A percentile compares a stretch with the other conserved stretches of the same genome.
phyloP scores from a whole-genome alignment of 2,113 vertebrate species.

The Noctilio leporinus region DNA sequence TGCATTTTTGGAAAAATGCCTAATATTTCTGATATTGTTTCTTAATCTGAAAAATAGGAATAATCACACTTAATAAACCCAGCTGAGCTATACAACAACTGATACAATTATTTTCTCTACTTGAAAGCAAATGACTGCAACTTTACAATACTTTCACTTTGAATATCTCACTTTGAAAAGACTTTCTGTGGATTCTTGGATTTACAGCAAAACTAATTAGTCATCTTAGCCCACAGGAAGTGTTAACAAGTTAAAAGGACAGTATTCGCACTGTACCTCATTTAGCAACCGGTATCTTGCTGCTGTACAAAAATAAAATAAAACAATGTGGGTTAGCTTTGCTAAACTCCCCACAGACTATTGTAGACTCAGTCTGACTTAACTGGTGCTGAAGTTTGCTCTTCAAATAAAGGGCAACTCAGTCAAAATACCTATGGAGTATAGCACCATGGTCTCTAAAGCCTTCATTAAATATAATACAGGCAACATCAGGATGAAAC shows the following conservation, averaged over 20 bases:
- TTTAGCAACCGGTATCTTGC: not conserved
- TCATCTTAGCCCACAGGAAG: not conserved
- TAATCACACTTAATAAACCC: not conserved
- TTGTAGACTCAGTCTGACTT: not conserved
- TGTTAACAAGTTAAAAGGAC: conserved; percentile 11
- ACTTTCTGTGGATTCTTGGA: not conserved
- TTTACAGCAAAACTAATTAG: not conserved
- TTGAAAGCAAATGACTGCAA: not conserved
- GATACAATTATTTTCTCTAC: not conserved
- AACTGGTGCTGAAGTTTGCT: not conserved
- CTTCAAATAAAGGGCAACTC: not conserved
- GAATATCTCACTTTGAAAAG: not conserved
- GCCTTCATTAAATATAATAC: not conserved
- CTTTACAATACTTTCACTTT: not conserved
- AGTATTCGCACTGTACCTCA: not conserved
- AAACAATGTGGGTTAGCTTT: not conserved
- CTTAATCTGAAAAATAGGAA: not conserved
- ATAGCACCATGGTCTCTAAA: not conserved
- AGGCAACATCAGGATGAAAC: not conserved
- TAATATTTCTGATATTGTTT: not conserved
- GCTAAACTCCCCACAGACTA: not conserved
- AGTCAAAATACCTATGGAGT: not conserved
- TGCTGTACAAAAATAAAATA: not conserved
- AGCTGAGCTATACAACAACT: not conserved
- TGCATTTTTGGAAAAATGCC: not conserved